Percentiles rank a stretch among this genome's conserved stretches.
Conservation (phyloP, 2,113 vertebrate species). For the Hyperopisus bebe region DNA sequence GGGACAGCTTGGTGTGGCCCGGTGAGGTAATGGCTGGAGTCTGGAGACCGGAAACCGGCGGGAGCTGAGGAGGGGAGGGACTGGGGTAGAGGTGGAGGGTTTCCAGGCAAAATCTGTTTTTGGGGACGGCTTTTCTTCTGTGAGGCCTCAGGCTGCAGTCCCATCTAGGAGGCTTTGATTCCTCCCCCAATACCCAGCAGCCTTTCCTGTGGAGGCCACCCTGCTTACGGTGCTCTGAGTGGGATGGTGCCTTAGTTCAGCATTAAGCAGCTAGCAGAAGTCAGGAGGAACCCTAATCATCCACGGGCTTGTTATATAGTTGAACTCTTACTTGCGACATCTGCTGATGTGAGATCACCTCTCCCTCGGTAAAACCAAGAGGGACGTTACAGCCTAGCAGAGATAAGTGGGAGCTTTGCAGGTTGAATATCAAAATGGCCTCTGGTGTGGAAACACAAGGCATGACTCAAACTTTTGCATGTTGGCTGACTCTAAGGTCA, state of each 20-base stretch:
- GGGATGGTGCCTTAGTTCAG: neutral
- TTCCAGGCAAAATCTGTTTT: neutral
- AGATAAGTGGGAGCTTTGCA: neutral
- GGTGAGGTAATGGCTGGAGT: conserved; percentile 8
- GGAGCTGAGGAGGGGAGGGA: neutral
- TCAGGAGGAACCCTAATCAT: neutral
- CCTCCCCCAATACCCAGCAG: neutral
- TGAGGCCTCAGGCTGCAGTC: neutral
- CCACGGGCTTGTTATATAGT: neutral
- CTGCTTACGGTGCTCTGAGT: neutral
- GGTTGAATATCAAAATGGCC: neutral
- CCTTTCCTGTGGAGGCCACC: neutral
- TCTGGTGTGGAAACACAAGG: neutral
- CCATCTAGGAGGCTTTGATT: neutral
- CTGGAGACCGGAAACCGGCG: neutral
- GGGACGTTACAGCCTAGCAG: neutral
- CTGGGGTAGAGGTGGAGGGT: neutral
- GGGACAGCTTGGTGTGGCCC: neutral
- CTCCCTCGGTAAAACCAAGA: neutral
- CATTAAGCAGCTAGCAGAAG: neutral
- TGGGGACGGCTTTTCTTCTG: neutral
- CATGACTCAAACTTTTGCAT: neutral
- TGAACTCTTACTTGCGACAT: neutral
- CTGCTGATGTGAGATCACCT: neutral
- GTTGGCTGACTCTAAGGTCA: neutral